phyloP scores from a whole-genome alignment of 2,113 vertebrate species.

The Coptodon bakossiorum region DNA sequence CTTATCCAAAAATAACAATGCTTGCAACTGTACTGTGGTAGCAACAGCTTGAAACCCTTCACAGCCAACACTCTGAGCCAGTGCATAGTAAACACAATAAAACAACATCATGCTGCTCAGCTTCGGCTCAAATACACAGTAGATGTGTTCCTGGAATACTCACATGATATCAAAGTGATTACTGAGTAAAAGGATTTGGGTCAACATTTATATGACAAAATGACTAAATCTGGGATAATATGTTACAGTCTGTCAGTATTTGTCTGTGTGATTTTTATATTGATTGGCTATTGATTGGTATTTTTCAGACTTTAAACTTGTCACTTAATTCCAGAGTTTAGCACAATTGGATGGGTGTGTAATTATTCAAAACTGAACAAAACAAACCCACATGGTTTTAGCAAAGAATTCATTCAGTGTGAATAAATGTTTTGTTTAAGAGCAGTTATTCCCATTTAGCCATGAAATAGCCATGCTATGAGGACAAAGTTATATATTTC shows the following conservation, averaged over 20 bases:
- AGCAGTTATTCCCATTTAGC: background rate
- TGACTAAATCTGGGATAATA: background rate
- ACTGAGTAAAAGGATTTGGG: background rate
- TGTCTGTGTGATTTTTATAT: background rate
- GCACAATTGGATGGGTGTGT: background rate
- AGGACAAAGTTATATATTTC: background rate
- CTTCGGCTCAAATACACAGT: background rate
- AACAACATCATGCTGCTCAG: background rate
- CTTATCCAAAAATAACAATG: constrained; percentile 16
- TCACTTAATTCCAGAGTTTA: background rate
- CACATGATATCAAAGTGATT: background rate
- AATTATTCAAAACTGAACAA: background rate
- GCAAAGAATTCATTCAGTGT: background rate
- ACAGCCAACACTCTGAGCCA: background rate
- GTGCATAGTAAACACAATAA: background rate
- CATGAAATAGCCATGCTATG: background rate
- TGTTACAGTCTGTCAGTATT: background rate
- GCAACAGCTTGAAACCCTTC: constrained; percentile 3
- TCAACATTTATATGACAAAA: background rate
- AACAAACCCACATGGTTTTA: background rate
- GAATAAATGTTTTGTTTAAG: background rate
- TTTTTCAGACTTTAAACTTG: background rate
- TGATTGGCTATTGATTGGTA: background rate
- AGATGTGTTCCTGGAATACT: background rate
- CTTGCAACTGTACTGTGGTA: background rate